Evolutionary conservation across 2,888 invertebrate genomes (phyloP).

Genomic region (Craniophora ligustri): DNA sequence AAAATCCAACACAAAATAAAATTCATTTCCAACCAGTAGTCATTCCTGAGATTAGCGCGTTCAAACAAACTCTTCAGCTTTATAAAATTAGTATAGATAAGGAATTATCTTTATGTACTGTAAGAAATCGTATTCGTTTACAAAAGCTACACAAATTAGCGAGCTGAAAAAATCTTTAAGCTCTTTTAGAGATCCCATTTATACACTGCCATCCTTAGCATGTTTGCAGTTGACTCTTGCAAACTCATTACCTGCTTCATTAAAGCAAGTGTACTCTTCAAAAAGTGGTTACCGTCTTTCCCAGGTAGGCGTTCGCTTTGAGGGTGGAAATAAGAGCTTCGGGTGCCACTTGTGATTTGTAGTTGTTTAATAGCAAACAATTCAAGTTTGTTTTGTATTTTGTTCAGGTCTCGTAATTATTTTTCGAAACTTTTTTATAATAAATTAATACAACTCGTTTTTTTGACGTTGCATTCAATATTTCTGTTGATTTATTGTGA

Average conservation of each 20-base stretch:
- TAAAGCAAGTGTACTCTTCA: conserved; percentile 75
- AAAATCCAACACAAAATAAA: too few relatives aligned
- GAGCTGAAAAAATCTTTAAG: conserved; percentile 38
- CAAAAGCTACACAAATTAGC: conserved; percentile 33
- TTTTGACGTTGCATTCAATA: too few relatives aligned
- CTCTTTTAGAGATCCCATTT: conserved; percentile 52
- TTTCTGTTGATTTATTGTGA: too few relatives aligned
- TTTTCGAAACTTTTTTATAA: conserved; percentile 9
- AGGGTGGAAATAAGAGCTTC: conserved; percentile 30
- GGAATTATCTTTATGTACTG: too few relatives aligned
- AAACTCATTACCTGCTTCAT: conserved; percentile 83
- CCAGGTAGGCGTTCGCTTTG: conserved; percentile 32
- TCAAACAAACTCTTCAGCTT: too few relatives aligned
- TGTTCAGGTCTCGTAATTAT: conserved; percentile 18
- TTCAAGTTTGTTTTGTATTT: conserved; percentile 20
- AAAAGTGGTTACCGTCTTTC: conserved; percentile 63
- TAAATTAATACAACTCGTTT: too few relatives aligned
- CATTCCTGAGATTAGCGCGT: too few relatives aligned
- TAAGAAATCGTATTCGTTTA: too few relatives aligned
- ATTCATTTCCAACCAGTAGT: too few relatives aligned
- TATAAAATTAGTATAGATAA: too few relatives aligned
- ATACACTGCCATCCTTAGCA: conserved; percentile 54
- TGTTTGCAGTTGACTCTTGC: conserved; percentile 74
- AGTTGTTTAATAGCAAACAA: conserved; percentile 42
- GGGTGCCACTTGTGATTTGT: conserved; percentile 17